These are phyloP conservation scores for Oreochromis aureus DNA, from an alignment of 2,113 vertebrate species.

Conservation along the genomic window DNA sequence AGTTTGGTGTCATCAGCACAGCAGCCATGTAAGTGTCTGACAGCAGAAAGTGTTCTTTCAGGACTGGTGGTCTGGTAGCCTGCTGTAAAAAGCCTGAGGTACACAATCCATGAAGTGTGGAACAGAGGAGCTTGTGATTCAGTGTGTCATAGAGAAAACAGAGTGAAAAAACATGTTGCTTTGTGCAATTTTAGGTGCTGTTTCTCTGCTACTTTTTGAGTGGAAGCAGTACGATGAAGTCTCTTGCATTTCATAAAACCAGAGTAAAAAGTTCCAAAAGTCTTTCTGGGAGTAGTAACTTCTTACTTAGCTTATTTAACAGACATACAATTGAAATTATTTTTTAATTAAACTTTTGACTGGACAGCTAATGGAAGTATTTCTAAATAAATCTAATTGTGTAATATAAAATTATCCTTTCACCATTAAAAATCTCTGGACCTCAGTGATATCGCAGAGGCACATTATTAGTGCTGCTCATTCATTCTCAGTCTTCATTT, in stretches of 20 bases:
- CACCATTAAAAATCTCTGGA: neutral
- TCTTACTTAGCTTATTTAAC: neutral
- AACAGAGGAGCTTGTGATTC: neutral
- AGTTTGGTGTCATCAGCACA: neutral
- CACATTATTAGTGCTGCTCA: too few relatives aligned
- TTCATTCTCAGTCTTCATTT: neutral
- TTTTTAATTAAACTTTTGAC: neutral
- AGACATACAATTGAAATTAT: fast-evolving
- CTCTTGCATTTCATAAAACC: neutral
- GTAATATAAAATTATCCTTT: fast-evolving
- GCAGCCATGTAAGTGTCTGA: neutral
- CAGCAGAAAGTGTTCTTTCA: neutral
- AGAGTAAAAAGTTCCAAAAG: neutral
- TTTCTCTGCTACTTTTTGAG: neutral
- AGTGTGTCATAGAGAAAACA: neutral
- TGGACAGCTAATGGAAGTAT: neutral
- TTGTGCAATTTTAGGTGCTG: neutral
- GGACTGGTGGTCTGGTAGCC: neutral
- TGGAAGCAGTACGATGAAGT: neutral
- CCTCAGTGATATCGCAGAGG: neutral
- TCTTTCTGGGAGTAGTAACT: neutral
- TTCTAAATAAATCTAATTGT: neutral
- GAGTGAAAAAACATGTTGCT: neutral
- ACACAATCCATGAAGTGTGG: neutral
- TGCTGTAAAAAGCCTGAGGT: neutral